Percentiles rank a stretch among this genome's conserved stretches.
phyloP scores from a whole-genome alignment of 2,797 vertebrate species.

The Falco concolor region DNA sequence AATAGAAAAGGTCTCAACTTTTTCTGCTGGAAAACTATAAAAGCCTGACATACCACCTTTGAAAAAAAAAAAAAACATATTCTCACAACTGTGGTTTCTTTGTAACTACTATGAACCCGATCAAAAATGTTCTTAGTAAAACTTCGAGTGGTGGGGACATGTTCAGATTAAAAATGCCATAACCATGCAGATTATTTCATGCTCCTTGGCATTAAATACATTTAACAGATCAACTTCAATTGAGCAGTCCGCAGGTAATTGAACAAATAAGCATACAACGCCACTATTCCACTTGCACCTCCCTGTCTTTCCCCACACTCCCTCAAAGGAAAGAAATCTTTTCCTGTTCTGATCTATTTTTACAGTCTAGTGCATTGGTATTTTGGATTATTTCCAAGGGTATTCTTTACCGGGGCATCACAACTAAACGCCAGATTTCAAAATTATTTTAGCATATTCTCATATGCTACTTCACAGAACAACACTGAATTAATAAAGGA shows the following conservation, averaged over 20 bases:
- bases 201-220: neutral
- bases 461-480: constrained; percentile 14
- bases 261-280: neutral
- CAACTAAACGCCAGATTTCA: constrained; percentile 71
- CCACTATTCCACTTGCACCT: neutral
- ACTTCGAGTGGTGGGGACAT: neutral
- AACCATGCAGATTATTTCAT: neutral
- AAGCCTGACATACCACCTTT: rapidly evolving
- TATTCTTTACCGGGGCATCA: constrained; percentile 68
- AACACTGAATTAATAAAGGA: constrained; percentile 58
- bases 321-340: constrained; percentile 56
- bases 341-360: constrained; percentile 68
- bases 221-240: neutral
- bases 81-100: neutral
- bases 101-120: neutral
- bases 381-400: constrained; percentile 71
- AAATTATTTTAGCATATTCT: constrained; percentile 68
- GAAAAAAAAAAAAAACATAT: neutral
- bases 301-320: neutral
- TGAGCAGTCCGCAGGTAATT: constrained; percentile 61
- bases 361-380: constrained; percentile 70
- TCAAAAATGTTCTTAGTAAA: neutral
- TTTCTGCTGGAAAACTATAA: neutral
- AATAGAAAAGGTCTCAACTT: neutral
- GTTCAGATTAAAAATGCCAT: neutral